Base-by-base conservation (phyloP, 1,140 invertebrate genomes). In the Araneus ventricosus region DNA sequence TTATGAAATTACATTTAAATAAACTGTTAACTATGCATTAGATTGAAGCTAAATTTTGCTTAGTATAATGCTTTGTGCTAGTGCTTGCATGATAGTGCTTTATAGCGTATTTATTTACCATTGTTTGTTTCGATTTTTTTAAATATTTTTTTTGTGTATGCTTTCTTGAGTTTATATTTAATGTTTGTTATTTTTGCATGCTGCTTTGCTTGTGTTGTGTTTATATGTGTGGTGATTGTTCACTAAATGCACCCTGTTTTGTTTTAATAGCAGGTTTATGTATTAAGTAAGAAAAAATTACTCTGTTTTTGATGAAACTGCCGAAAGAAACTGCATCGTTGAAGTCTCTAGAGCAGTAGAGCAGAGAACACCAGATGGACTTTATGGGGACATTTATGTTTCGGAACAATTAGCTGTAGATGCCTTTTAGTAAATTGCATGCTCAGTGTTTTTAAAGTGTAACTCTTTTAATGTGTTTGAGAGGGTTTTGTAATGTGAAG, bases 231-330 rank as follows among this genome's bases (percentile, higher is more conserved):
- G n/a, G n/a, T 84, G 10, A 84, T 24, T 70, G 17, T 30, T 88
- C 17, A 70, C 41, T 89, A 75, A 75, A 75, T 34, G n/a, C 34
- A 45, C 39, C 57, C 45, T 82, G 75, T 90, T 90, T 90, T 90
- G 39, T 90, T 90, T 90, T 90, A 63, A 27, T n/a, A 84, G 79
- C 89, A 90, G 89, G 57, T 59, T 84, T 61, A n/a, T 61, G 52
- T 90, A 61, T 90, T 82, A 82, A 90, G 82, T 82, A 84, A 90
- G 57, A 61, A 27, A 39, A 30, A 75, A 52, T n/a, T 34, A 24
- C 37, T 27, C 39, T 84, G 82, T 41, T 90, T 75, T 39, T 82
- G 70, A 79, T 27, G 89, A 52, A n/a, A 84, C 79, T 90, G 89
- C 20, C 82, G 89, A 90, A 80, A 80, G 67, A 27, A 67, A 57